Evolutionary conservation across 1,140 invertebrate species (phyloP).

Genomic region (Drosophila pruinosa): DNA sequence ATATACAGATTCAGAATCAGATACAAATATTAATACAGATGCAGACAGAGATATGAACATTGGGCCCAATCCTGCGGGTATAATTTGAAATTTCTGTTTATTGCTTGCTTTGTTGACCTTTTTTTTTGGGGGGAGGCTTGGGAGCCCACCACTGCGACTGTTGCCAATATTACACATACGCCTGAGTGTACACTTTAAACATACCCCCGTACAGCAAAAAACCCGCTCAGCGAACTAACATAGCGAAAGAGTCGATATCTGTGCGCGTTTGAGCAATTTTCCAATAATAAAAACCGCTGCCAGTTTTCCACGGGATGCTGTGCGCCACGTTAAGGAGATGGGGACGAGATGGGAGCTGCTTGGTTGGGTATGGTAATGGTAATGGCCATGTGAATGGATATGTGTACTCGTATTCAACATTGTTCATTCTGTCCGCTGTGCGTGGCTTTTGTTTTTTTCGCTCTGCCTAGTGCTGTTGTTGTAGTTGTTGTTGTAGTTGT

Average conservation of each 20-base stretch:
- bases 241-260: slow-evolving; percentile 28
- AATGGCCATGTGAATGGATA: slow-evolving; percentile 9
- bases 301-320: slow-evolving; percentile 15
- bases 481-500: not conserved
- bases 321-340: not conserved
- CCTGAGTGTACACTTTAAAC: not conserved
- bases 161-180: slow-evolving; percentile 26
- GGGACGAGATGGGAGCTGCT: not conserved
- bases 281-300: slow-evolving; percentile 39
- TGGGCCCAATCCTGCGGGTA: slow-evolving; percentile 15
- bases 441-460: slow-evolving; percentile 28
- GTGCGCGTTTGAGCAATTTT: slow-evolving; percentile 36
- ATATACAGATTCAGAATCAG: not conserved
- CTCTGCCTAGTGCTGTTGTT: not conserved
- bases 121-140: slow-evolving; percentile 5
- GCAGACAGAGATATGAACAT: not conserved
- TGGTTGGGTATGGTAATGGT: slow-evolving; percentile 13
- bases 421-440: slow-evolving; percentile 21
- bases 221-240: not conserved
- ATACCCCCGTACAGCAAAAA: not conserved
- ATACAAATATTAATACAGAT: not conserved
- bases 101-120: slow-evolving; percentile 38
- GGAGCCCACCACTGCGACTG: no score
- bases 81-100: slow-evolving; percentile 41
- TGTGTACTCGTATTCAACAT: slow-evolving; percentile 19